Percentiles rank a stretch among this genome's conserved stretches.
These are phyloP conservation scores for Recurvirostra avosetta DNA, from an alignment of 2,113 vertebrate genomes.

Conservation along the genomic window DNA sequence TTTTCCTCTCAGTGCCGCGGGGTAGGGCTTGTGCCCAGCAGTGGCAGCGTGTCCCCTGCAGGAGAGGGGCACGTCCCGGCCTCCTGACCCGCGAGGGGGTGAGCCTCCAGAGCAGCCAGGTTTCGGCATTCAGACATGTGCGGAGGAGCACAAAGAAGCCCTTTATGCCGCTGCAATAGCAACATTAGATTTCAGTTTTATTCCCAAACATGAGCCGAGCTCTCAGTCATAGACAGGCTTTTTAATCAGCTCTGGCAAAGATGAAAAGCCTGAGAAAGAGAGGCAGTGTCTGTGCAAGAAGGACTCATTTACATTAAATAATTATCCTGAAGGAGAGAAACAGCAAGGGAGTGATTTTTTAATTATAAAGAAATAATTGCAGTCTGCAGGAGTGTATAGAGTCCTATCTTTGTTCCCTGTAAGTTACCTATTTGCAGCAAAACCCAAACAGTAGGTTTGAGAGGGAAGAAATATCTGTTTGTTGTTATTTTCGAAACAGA, in stretches of 20 bases:
- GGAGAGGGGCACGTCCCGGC: constrained; percentile 26
- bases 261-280: constrained; percentile 65
- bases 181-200: constrained; percentile 67
- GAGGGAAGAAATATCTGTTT: background rate
- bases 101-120: constrained; percentile 51
- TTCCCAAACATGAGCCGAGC: constrained; percentile 58
- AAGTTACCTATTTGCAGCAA: constrained; percentile 6
- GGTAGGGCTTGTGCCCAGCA: background rate
- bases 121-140: constrained; percentile 38
- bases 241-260: constrained; percentile 66
- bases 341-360: constrained; percentile 51
- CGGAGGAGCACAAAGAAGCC: constrained; percentile 61
- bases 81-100: constrained; percentile 30
- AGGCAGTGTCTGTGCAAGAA: constrained; percentile 63
- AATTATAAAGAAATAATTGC: constrained; percentile 58
- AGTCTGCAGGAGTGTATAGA: constrained; percentile 14
- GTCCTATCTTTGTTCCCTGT: constrained; percentile 28
- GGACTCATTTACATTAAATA: constrained; percentile 68
- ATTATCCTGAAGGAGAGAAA: constrained; percentile 63
- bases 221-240: constrained; percentile 53
- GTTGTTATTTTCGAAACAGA: background rate
- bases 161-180: constrained; percentile 66
- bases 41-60: background rate
- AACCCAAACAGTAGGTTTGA: background rate
- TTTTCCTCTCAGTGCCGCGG: background rate